phyloP scores from a whole-genome alignment of 2,797 vertebrate genomes.

The Prionace glauca region DNA sequence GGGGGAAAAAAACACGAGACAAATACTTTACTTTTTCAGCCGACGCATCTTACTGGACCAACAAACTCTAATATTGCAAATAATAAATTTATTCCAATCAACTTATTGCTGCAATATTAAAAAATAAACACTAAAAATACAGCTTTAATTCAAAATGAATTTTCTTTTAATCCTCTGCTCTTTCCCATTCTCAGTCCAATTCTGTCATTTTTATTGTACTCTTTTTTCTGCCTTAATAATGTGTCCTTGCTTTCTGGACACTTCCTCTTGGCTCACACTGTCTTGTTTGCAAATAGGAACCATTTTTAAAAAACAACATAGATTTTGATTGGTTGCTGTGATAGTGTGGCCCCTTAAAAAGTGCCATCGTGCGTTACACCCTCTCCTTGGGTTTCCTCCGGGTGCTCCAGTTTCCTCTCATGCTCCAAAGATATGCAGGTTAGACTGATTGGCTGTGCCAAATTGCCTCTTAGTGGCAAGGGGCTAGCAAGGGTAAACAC shows the following conservation, averaged over 20 bases:
- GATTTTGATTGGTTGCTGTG: not conserved
- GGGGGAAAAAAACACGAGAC: not conserved
- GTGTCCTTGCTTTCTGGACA: not conserved
- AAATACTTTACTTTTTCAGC: not conserved
- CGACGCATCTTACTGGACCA: not conserved
- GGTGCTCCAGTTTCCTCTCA: too few species aligned
- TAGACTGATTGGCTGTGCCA: too few species aligned
- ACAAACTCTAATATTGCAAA: not conserved
- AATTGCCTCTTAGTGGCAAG: too few species aligned
- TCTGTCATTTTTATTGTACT: not conserved
- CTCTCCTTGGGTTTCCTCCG: too few species aligned
- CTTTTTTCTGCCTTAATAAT: not conserved
- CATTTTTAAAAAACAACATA: not conserved
- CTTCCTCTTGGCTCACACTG: not conserved
- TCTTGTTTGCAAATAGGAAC: not conserved
- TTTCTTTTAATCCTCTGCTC: not conserved
- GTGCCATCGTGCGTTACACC: too few species aligned
- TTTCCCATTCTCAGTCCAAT: not conserved
- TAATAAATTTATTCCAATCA: not conserved
- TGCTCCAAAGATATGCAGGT: too few species aligned
- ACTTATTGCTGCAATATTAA: not conserved
- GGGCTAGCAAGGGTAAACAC: too few species aligned
- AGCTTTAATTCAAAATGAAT: not conserved
- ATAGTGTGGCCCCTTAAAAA: too few species aligned
- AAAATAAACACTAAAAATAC: not conserved